Evolutionary conservation across 2,113 vertebrate species (phyloP).

Genomic region (Forbesichthys papilliferus): DNA sequence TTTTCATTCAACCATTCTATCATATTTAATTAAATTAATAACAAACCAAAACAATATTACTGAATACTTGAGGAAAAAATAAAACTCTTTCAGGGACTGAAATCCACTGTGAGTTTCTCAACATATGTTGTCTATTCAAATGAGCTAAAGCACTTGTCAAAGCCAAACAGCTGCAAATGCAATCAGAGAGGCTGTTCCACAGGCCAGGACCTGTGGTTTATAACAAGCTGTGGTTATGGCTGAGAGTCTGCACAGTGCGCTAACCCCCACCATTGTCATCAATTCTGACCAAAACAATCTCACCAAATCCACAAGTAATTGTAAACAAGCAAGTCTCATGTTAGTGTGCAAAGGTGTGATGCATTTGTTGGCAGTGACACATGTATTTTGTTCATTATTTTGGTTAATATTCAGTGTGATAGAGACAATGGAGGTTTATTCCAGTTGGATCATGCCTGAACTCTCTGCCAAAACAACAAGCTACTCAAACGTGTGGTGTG

Average conservation of each 20-base stretch:
- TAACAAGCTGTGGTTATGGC: conserved; percentile 33
- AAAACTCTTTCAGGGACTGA: no score
- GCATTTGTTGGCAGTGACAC: not conserved
- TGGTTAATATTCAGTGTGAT: not conserved
- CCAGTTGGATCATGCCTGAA: not conserved
- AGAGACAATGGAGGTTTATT: conserved; percentile 1
- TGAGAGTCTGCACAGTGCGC: conserved; percentile 24
- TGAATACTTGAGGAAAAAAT: no score
- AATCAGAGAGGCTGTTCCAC: conserved; percentile 58
- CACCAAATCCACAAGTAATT: conserved; percentile 6
- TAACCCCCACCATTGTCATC: conserved; percentile 25
- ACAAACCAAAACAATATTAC: no score
- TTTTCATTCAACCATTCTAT: no score
- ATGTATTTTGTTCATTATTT: not conserved
- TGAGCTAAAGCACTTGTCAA: conserved; percentile 51
- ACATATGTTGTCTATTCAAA: conserved; percentile 50
- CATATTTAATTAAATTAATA: no score
- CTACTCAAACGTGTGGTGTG: not conserved
- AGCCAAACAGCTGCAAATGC: conserved; percentile 62
- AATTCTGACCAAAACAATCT: conserved; percentile 2
- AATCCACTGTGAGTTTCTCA: conserved; percentile 18
- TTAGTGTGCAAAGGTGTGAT: not conserved
- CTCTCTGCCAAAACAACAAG: not conserved
- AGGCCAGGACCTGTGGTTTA: conserved; percentile 49
- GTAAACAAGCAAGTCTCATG: not conserved